Conservation (phyloP, 2,797 vertebrate genomes). For the Eleutherodactylus coqui region DNA sequence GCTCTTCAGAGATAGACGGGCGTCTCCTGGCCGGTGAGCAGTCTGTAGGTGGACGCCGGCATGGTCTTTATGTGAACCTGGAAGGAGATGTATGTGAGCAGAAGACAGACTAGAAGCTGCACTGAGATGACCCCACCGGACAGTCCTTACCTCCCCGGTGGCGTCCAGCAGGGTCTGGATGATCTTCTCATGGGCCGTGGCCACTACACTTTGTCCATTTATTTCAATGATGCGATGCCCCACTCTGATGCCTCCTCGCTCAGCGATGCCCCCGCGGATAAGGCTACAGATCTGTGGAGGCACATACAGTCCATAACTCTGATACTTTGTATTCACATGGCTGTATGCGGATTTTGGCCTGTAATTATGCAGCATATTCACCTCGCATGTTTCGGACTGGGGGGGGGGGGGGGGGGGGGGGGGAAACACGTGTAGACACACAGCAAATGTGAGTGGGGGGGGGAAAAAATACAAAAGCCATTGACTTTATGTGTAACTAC, state of each 20-base stretch:
- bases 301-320: background rate
- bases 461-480: no score
- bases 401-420: no score
- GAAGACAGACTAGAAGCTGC: background rate
- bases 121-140: background rate
- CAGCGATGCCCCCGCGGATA: slow-evolving; percentile 93
- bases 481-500: no score
- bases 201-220: slow-evolving; percentile 95
- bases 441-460: no score
- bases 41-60: slow-evolving; percentile 93
- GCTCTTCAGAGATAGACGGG: slow-evolving; percentile 86
- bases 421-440: no score
- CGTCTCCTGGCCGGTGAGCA: slow-evolving; percentile 94
- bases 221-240: slow-evolving; percentile 98
- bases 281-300: slow-evolving; percentile 93
- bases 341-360: no score
- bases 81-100: background rate
- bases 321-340: background rate
- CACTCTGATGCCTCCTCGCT: slow-evolving; percentile 91
- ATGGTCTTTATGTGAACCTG: slow-evolving; percentile 98
- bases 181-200: slow-evolving; percentile 89
- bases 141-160: slow-evolving; percentile 83
- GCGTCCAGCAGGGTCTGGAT: slow-evolving; percentile 89
- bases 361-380: no score
- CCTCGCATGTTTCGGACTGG: no score